Percentiles rank a stretch among this genome's conserved stretches.
These are phyloP conservation scores for Littorina saxatilis DNA, from an alignment of 1,140 invertebrate genomes.

Conservation along the genomic window DNA sequence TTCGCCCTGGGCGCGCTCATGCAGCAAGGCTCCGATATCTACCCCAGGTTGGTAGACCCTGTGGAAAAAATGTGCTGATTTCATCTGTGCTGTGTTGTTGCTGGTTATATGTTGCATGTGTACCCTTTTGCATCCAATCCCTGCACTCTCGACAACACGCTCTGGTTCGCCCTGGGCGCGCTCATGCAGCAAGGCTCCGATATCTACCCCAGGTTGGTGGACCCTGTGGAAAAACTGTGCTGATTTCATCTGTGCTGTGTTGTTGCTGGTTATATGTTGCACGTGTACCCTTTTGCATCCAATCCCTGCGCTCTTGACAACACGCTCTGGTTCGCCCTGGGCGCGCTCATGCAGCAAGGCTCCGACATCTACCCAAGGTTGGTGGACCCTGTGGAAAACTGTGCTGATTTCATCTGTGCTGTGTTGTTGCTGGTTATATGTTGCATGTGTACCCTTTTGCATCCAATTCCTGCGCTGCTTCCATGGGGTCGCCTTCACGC, in stretches of 20 bases:
- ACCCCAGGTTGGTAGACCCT: constrained; percentile 89
- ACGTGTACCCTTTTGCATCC: too few species aligned
- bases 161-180: constrained; percentile 96
- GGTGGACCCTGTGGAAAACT: too few species aligned
- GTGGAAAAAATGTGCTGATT: too few species aligned
- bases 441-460: too few species aligned
- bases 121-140: constrained; percentile 68
- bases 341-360: constrained; percentile 99
- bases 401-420: not conserved
- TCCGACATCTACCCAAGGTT: constrained; percentile 95
- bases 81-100: constrained; percentile 6
- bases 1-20: constrained; percentile 97
- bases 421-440: constrained; percentile 5
- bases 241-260: too few species aligned
- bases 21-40: constrained; percentile 98
- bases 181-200: constrained; percentile 99
- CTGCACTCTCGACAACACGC: constrained; percentile 83
- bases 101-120: constrained; percentile 77
- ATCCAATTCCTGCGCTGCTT: too few species aligned
- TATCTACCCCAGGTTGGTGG: constrained; percentile 91
- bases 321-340: constrained; percentile 91
- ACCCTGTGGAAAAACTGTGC: too few species aligned
- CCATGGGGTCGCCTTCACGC: too few species aligned
- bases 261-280: too few species aligned
- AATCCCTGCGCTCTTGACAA: constrained; percentile 87